phyloP scores from a whole-genome alignment of 2,888 invertebrate species.

The Clitarchus hookeri region DNA sequence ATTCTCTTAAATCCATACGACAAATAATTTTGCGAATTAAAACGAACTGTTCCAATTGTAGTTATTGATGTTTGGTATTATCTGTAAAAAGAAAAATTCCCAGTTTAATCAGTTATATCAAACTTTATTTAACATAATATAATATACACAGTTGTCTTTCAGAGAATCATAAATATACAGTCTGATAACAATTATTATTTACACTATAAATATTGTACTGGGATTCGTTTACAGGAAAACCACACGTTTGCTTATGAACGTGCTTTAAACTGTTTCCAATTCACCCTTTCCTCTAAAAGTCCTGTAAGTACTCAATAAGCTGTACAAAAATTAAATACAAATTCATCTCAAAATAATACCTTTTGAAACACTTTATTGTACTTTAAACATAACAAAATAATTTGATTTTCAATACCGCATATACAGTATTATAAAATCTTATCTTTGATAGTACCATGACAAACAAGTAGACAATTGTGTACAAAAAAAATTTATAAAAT shows the following conservation, averaged over 20 bases:
- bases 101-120: neutral
- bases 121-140: neutral
- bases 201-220: neutral
- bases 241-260: neutral
- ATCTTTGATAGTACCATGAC: no score
- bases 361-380: no score
- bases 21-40: no score
- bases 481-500: no score
- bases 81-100: no score
- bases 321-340: neutral
- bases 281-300: neutral
- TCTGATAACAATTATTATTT: neutral
- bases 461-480: no score
- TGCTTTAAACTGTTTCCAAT: neutral
- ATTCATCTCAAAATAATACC: neutral
- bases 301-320: neutral
- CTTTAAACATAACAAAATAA: no score
- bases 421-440: no score
- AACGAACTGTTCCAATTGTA: no score
- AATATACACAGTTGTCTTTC: neutral
- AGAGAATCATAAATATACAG: neutral
- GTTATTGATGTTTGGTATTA: no score
- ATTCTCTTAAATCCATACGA: no score
- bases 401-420: no score
- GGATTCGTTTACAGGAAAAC: neutral